phyloP scores from a whole-genome alignment of 1,140 invertebrate species.

The Drosophila serrata region DNA sequence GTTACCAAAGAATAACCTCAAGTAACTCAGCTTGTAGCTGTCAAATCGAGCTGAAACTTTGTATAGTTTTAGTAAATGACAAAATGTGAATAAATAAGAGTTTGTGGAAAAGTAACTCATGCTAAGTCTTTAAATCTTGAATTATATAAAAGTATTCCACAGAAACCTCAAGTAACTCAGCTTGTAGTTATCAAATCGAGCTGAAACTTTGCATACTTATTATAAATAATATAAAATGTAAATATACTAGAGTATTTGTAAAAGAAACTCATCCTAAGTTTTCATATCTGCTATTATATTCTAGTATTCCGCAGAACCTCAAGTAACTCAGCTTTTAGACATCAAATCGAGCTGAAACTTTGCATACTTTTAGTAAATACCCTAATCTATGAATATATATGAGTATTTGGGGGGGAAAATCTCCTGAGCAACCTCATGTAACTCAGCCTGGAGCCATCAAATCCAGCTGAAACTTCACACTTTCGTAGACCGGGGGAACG shows the following conservation, averaged over 20 bases:
- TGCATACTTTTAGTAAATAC: background rate
- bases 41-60: background rate
- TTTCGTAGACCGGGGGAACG: background rate
- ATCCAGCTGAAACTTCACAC: slow-evolving; percentile 30
- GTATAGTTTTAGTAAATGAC: background rate
- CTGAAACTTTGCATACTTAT: too few relatives aligned
- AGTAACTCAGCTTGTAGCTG: slow-evolving; percentile 12
- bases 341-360: background rate
- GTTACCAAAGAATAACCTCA: background rate
- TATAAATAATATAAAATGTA: too few relatives aligned
- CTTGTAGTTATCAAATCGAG: too few relatives aligned
- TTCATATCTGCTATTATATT: too few relatives aligned
- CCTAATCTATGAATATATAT: background rate
- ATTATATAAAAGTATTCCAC: too few relatives aligned
- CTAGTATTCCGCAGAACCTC: too few relatives aligned
- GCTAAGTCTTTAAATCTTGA: too few relatives aligned
- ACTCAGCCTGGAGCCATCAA: slow-evolving; percentile 17
- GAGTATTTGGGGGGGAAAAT: too few relatives aligned
- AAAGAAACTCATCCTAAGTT: too few relatives aligned
- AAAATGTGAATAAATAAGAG: background rate
- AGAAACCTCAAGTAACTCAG: too few relatives aligned
- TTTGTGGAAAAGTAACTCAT: too few relatives aligned
- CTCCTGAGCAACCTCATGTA: slow-evolving; percentile 3
- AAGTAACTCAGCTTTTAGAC: slow-evolving; percentile 8
- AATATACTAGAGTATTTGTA: too few relatives aligned